phyloP scores from a whole-genome alignment of 2,888 invertebrate species.

The Euplagia quadripunctaria region DNA sequence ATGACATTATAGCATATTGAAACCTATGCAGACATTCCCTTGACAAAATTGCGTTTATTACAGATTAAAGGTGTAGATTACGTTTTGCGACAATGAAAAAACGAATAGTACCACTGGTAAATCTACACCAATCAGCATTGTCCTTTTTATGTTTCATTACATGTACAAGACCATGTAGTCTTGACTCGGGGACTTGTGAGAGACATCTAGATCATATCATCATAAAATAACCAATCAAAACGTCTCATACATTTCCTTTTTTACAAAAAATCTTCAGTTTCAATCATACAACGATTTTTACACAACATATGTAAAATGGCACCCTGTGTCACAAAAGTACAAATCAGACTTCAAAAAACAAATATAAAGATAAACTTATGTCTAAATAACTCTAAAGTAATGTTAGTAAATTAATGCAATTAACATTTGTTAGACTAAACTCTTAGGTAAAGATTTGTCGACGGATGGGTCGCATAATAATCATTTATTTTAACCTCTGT shows the following conservation, averaged over 20 bases:
- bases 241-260: background rate
- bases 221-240: background rate
- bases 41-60: too few species aligned
- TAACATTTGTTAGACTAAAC: conserved; percentile 32
- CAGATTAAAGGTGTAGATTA: too few species aligned
- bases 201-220: background rate
- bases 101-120: too few species aligned
- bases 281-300: conserved; percentile 36
- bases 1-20: background rate
- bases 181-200: too few species aligned
- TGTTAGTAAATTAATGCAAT: conserved; percentile 66
- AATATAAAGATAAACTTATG: conserved; percentile 44
- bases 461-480: conserved; percentile 26
- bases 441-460: conserved; percentile 29
- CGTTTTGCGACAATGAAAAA: too few species aligned
- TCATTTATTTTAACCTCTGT: background rate
- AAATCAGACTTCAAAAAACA: conserved; percentile 68
- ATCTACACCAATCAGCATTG: too few species aligned
- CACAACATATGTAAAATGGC: conserved; percentile 61
- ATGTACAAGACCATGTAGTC: too few species aligned
- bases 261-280: background rate
- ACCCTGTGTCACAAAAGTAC: conserved; percentile 69
- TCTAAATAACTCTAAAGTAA: conserved; percentile 40
- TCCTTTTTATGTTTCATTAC: background rate
- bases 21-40: background rate